Evolutionary conservation across 2,113 vertebrate genomes (phyloP).

Genomic region (Sinocyclocheilus rhinocerous): DNA sequence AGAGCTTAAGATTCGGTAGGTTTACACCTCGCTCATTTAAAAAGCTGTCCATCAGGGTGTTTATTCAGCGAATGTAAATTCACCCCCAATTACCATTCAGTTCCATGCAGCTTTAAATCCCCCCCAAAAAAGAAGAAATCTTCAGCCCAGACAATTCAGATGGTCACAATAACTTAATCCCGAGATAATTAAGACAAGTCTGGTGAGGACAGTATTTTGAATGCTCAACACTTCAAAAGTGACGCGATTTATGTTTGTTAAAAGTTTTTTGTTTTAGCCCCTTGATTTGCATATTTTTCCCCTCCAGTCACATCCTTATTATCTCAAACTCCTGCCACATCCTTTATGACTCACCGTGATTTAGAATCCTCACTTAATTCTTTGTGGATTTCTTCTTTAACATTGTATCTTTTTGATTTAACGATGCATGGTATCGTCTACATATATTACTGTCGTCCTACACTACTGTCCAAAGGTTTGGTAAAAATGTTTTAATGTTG

Average conservation of each 20-base stretch:
- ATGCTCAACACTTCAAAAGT: conserved; percentile 11
- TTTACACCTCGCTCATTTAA: conserved; percentile 68
- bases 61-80: conserved; percentile 76
- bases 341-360: not conserved
- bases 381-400: not conserved
- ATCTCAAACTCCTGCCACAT: not conserved
- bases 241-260: conserved; percentile 26
- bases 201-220: conserved; percentile 48
- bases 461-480: not conserved
- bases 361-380: not conserved
- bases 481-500: no score
- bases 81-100: conserved; percentile 73
- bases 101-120: conserved; percentile 59
- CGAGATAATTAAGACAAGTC: conserved; percentile 64
- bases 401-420: not conserved
- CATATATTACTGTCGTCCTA: not conserved
- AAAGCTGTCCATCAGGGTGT: conserved; percentile 70
- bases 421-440: not conserved
- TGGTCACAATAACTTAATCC: conserved; percentile 71
- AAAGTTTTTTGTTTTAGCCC: not conserved
- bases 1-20: conserved; percentile 66
- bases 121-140: conserved; percentile 45
- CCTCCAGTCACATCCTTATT: conserved; percentile 13
- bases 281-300: conserved; percentile 10
- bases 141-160: conserved; percentile 58